Base-by-base conservation (phyloP, 2,888 invertebrate genomes). In the Archips crataeganus region DNA sequence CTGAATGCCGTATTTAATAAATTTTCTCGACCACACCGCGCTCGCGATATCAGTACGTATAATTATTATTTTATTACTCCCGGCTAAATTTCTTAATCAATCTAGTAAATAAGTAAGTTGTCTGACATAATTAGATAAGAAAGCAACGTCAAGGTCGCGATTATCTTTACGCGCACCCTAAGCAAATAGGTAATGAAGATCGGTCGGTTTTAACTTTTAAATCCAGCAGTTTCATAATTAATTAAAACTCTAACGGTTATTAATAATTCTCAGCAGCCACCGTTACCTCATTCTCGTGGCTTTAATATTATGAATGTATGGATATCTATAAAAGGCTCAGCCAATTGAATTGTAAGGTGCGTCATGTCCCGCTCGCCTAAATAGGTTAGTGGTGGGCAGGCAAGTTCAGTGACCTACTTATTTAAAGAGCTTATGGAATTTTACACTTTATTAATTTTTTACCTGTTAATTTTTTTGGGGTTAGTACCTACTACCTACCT, bases 11-110 rank as follows among this genome's bases (percentile, higher is more conserved):
- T 87, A 63, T 63, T 63, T 71, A 74, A 76, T 79, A 68, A 47
- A 57, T 75, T 62, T 71, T 69, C 60, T 82, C 83, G 82, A 83
- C 83, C 78, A 67, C 65, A 80, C 75, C 78, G 79, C 84, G 82
- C 84, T 86, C 87, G 85, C 85, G 86, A 84, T 88, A 87, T 82
- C 82, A 80, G 64, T 83, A 61, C n/a, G 49, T 69, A 47, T 81
- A 39, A 39, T 39, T 39, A 39, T 39, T 39, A 81, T 80, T 83
- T 82, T 82, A 85, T 83, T 81, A 80, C 80, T 76, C 77, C 74
- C 76, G 75, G 63, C 75, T 71, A 75, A 72, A 71, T 79, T 81
- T 81, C 81, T 81, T 82, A 87, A 82, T 86, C 79, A 76, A 79
- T 79, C 77, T 77, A 77, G 77, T 49, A n/a, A 13, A 4, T 13